Evolutionary conservation across 2,797 vertebrate genomes (phyloP).

Genomic region (Acanthurus leucopareius): DNA sequence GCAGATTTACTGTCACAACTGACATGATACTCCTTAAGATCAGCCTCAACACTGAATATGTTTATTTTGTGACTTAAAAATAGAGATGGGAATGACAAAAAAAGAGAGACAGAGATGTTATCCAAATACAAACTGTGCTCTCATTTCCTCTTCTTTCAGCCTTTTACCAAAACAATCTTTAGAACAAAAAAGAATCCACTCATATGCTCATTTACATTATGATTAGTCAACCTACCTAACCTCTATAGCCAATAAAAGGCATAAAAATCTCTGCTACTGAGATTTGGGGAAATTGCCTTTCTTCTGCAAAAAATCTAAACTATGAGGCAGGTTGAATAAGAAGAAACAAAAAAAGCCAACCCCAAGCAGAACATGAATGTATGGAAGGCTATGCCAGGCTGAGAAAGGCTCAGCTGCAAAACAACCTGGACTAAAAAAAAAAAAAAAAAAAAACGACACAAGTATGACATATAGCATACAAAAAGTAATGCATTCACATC

Average conservation of each 20-base stretch:
- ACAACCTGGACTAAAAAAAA: no score
- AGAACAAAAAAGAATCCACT: neutral
- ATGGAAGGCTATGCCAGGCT: neutral
- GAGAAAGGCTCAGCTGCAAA: no score
- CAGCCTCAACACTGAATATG: neutral
- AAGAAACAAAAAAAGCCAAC: conserved; percentile 39
- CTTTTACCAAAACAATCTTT: neutral
- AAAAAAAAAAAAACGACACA: no score
- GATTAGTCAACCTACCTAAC: neutral
- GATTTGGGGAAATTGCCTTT: neutral
- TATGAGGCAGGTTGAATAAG: conserved; percentile 10
- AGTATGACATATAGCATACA: no score
- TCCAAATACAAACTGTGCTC: no score
- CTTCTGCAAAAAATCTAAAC: neutral
- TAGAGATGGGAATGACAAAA: neutral
- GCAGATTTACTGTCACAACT: no score
- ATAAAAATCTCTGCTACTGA: neutral
- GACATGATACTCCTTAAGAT: neutral
- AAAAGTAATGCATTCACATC: neutral
- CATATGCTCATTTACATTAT: neutral
- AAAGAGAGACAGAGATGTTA: neutral
- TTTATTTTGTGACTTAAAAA: neutral
- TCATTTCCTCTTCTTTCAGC: neutral
- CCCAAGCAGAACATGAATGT: conserved; percentile 22
- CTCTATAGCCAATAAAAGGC: neutral